Evolutionary conservation across 2,888 invertebrate genomes (phyloP).

Genomic region (Mimas tiliae): DNA sequence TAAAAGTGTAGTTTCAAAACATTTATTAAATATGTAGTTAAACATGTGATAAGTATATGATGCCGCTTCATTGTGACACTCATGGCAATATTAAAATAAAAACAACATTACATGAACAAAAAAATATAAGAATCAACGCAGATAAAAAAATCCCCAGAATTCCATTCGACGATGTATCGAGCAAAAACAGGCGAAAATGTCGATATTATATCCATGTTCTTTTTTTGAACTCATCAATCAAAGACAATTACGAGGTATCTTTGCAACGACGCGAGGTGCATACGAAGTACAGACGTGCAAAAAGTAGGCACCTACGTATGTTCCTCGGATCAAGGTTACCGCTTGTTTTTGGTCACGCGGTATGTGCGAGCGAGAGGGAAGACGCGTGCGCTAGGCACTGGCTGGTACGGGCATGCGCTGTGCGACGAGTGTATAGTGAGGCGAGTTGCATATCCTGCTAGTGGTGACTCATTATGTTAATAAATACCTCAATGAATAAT

Average conservation of each 20-base stretch:
- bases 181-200: not conserved
- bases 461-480: constrained; percentile 38
- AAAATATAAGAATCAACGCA: not conserved
- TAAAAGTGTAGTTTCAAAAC: no score
- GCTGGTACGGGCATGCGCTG: constrained; percentile 52
- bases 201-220: not conserved
- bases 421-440: constrained; percentile 33
- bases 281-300: constrained; percentile 34
- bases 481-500: not conserved
- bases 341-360: constrained; percentile 40
- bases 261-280: constrained; percentile 14
- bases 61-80: not conserved
- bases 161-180: not conserved
- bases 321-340: constrained; percentile 44
- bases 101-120: not conserved
- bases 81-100: not conserved
- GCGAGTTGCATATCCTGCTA: constrained; percentile 37
- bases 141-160: not conserved
- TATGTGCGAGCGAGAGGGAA: constrained; percentile 37
- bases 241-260: constrained; percentile 10
- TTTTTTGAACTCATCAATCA: constrained; percentile 2
- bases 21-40: no score
- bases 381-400: constrained; percentile 64
- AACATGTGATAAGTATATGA: no score
- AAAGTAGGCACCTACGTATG: constrained; percentile 43